Evolutionary conservation across 2,888 invertebrate genomes (phyloP), one percentile per base, ranked within the genome.

Genomic region (Noctua janthina): DNA sequence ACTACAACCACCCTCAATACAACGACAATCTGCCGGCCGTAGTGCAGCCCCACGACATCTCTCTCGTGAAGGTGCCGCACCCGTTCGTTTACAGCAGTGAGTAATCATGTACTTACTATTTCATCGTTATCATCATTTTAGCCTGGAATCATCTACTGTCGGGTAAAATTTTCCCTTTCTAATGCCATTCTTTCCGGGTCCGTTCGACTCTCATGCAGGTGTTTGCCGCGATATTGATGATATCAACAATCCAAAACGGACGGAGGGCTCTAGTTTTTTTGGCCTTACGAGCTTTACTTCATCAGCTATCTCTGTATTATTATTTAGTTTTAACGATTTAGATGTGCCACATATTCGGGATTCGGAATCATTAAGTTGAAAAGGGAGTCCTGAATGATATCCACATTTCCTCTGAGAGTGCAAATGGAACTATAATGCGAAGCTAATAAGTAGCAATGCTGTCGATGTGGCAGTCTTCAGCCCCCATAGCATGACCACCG

Each of bases 31-130:
- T 35, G 39, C 46, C 67, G 54, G 0, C 92, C 94, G 54, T 92
- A 1, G 96, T 96, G 64, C 96, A 96, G 83, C 92, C 94, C 1
- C 93, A 96, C 76, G 96, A 96, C 74, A 94, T 96, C 81, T 83
- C 94, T 15, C 83, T 96, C 6, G 74, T 95, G 8, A 92, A 92
- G 76, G 88, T 96, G 77, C 86, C 79, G 0, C 67, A 62, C 0
- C 91, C 93, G 0, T 89, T 95, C 35, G 84, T 87, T 0, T 96
- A 93, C 74, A 90, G 87, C 67, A 83, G 96, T 96, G 80, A 92
- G 94, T 88, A 71, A 51, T 73, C 23, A 59, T 20, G 2, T 69
- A 59, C 54, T 20, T 20, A 17, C 6, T 35, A 2, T n/a, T n/a
- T 51, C n/a, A 69, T 29, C 49, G 46, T n/a, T 23, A 23, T 29